Evolutionary conservation across 2,797 vertebrate species (phyloP).

Genomic region (Lagocephalus sceleratus): DNA sequence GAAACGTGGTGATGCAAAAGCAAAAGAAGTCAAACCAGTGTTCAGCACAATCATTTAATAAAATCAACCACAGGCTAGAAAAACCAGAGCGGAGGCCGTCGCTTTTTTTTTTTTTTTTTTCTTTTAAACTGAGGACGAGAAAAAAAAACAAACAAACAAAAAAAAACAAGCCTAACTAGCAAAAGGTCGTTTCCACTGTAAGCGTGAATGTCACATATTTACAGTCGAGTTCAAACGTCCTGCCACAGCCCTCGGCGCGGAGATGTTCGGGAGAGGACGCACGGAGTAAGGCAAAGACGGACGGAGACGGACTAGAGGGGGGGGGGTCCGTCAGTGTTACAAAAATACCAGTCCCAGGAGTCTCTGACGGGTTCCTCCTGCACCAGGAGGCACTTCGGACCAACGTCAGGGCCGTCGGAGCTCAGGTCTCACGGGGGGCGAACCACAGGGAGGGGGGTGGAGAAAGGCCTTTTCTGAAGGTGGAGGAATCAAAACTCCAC

Average conservation of each 20-base stretch:
- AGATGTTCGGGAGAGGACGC: constrained; percentile 12
- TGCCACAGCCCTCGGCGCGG: constrained; percentile 22
- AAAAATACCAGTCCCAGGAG: constrained; percentile 16
- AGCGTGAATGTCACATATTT: constrained; percentile 58
- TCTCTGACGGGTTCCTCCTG: neutral
- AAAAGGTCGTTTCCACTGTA: constrained; percentile 49
- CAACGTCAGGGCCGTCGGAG: too few relatives aligned
- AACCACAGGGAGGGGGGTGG: too few relatives aligned
- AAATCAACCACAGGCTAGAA: constrained; percentile 70
- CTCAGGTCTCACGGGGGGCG: too few relatives aligned
- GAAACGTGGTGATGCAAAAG: neutral
- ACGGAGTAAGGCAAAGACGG: constrained; percentile 33
- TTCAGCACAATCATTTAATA: constrained; percentile 71
- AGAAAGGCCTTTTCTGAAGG: too few relatives aligned
- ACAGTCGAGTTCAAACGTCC: constrained; percentile 46
- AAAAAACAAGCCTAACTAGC: constrained; percentile 39
- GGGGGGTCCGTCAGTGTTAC: constrained; percentile 8
- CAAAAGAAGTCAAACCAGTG: constrained; percentile 34
- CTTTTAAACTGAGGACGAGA: constrained; percentile 38
- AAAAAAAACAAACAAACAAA: neutral
- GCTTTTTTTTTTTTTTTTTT: too few relatives aligned
- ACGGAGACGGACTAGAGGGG: constrained; percentile 11
- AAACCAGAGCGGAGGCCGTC: constrained; percentile 62
- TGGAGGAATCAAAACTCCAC: too few relatives aligned
- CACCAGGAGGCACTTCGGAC: too few relatives aligned